A percentile compares a stretch with the other conserved stretches of the same genome.
Conservation (phyloP, 2,888 invertebrate species). For the Stenurella melanura region DNA sequence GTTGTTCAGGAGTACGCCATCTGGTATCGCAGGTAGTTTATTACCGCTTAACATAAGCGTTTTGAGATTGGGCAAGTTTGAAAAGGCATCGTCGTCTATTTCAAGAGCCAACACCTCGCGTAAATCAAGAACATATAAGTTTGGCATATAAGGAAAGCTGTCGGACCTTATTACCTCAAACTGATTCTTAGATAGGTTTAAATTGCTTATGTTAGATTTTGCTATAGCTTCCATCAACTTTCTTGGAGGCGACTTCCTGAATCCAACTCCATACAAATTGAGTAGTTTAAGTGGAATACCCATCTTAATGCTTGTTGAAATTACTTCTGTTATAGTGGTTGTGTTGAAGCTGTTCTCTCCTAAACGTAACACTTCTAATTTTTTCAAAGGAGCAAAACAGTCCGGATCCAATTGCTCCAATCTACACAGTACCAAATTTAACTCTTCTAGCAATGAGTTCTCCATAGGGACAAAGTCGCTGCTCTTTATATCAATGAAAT, state of each 20-base stretch:
- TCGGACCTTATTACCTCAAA: constrained; percentile 75
- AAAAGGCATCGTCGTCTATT: constrained; percentile 74
- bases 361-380: constrained; percentile 73
- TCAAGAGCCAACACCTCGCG: constrained; percentile 74
- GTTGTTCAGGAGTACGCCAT: constrained; percentile 73
- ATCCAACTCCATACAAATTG: constrained; percentile 76
- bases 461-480: constrained; percentile 74
- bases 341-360: constrained; percentile 76
- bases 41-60: constrained; percentile 75
- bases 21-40: constrained; percentile 75
- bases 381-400: constrained; percentile 73
- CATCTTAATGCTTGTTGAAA: constrained; percentile 69
- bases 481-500: constrained; percentile 72
- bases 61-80: constrained; percentile 75
- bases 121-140: constrained; percentile 76
- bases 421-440: constrained; percentile 76
- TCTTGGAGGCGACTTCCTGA: constrained; percentile 74
- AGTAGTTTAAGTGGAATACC: constrained; percentile 73
- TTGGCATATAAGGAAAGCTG: constrained; percentile 76
- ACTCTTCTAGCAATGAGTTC: constrained; percentile 72
- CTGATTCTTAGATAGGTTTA: constrained; percentile 76
- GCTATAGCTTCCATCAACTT: constrained; percentile 75
- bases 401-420: constrained; percentile 75
- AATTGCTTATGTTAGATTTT: constrained; percentile 73
- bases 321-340: constrained; percentile 71